Evolutionary conservation across 1,140 invertebrate genomes (phyloP), one percentile per base, ranked within the genome.

Genomic region (Bombus terrestris): DNA sequence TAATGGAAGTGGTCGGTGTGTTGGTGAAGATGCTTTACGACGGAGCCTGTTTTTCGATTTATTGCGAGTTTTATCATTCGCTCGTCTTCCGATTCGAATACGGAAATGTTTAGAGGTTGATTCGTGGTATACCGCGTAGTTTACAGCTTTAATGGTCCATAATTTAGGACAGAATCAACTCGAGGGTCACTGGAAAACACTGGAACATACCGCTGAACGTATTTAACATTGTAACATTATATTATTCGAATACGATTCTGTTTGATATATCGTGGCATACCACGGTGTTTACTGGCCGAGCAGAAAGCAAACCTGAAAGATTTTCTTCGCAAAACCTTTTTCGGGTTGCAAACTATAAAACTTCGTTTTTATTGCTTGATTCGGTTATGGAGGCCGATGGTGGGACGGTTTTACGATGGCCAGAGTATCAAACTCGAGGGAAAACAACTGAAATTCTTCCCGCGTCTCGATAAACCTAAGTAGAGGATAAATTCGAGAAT

Each of bases 321-420:
- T 79, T 68, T 25, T 35, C 32, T 37, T 22, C 37, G 39, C 64
- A 41, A 35, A 77, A 83, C 82, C 82, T 68, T 69, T 57, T 22
- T 47, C 47, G 22, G 4, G 13, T n/a, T 79, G n/a, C 66, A 10
- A 32, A 6, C 82, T 57, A 79, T 84, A 84, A 79, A 84, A 84
- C 76, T 79, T 47, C 22, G 53, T 79, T 84, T 84, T 79, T 84
- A 84, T 79, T 84, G 82, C 32, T 39, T 71, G 75, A 79, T 84
- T 84, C 82, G 82, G 82, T 84, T 84, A 84, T 79, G 66, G 47
- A 47, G 82, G 37, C 25, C 47, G 37, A 32, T 12, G 73, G 32
- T 13, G 43, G 35, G 82, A 3, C 28, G 12, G 32, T 68, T 84
- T 84, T 84, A 84, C 82, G 82, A 79, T 25, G 41, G 66, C 2